A percentile compares a stretch with the other conserved stretches of the same genome.
Evolutionary conservation across 2,113 vertebrate species (phyloP).

Genomic region (Cairina moschata): DNA sequence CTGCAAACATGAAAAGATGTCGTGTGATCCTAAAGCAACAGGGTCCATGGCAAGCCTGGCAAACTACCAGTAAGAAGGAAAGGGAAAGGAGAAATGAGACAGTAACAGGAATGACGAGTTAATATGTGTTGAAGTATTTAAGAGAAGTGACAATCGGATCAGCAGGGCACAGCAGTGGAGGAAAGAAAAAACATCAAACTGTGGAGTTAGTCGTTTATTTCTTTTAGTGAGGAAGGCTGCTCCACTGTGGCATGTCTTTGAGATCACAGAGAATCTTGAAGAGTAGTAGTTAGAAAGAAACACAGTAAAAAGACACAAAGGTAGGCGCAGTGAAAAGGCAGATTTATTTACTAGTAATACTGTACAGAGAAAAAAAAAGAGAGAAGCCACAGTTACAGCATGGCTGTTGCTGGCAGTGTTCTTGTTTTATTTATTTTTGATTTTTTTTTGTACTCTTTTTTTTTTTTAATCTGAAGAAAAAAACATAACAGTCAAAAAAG

Average conservation of each 20-base stretch:
- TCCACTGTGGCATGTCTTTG: neutral
- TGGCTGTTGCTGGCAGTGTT: conserved; percentile 83
- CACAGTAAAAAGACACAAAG: conserved; percentile 81
- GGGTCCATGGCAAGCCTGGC: neutral
- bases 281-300: conserved; percentile 77
- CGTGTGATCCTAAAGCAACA: neutral
- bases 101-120: neutral
- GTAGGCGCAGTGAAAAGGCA: conserved; percentile 84
- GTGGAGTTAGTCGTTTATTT: conserved; percentile 54
- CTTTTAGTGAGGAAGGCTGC: conserved; percentile 31
- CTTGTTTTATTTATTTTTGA: conserved; percentile 49
- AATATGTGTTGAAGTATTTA: conserved; percentile 7
- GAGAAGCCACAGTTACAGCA: conserved; percentile 85
- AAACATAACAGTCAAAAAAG: conserved; percentile 82
- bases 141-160: conserved; percentile 11
- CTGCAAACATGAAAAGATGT: neutral
- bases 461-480: conserved; percentile 77
- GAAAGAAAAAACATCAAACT: neutral
- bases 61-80: neutral
- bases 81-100: neutral
- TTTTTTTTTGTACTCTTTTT: conserved; percentile 63
- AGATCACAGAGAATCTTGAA: conserved; percentile 13
- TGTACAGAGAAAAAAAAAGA: conserved; percentile 85
- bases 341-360: conserved; percentile 90
- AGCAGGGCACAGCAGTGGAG: neutral